These are phyloP conservation scores for Hanleya hanleyi DNA, from an alignment of 2,888 invertebrate species.

Conservation along the genomic window DNA sequence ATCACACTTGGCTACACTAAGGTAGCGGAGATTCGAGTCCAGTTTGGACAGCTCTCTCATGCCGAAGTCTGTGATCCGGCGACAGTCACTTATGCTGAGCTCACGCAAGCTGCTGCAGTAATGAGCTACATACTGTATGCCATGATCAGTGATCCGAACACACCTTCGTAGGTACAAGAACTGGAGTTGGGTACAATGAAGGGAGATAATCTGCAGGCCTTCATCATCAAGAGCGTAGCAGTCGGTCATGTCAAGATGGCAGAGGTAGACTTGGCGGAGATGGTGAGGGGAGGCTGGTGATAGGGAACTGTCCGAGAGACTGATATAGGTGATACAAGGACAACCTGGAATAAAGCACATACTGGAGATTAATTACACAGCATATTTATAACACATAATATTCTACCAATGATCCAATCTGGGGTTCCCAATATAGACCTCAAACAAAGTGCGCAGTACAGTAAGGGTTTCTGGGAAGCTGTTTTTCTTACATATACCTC, in stretches of 20 bases:
- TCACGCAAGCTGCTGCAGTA: constrained; percentile 90
- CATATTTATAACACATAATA: background rate
- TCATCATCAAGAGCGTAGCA: constrained; percentile 89
- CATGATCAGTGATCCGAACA: constrained; percentile 91
- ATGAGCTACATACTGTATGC: constrained; percentile 92
- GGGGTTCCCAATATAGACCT: no score
- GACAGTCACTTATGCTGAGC: constrained; percentile 89
- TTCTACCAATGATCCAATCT: no score
- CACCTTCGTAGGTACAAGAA: constrained; percentile 92
- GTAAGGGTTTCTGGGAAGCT: no score
- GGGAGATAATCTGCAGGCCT: constrained; percentile 87
- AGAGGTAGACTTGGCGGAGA: constrained; percentile 79
- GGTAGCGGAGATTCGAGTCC: constrained; percentile 90
- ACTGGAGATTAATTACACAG: background rate
- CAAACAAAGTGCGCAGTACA: no score
- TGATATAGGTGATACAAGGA: constrained; percentile 84
- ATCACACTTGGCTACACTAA: constrained; percentile 95
- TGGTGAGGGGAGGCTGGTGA: constrained; percentile 64
- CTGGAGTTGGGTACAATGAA: constrained; percentile 89
- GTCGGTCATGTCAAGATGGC: constrained; percentile 93
- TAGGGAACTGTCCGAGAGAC: constrained; percentile 69
- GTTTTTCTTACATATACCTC: no score
- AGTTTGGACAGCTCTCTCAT: constrained; percentile 90
- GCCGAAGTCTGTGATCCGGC: constrained; percentile 89
- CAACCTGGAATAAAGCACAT: constrained; percentile 77